Base-by-base conservation (phyloP, 2,797 vertebrate genomes). In the Peromyscus melanophrys region DNA sequence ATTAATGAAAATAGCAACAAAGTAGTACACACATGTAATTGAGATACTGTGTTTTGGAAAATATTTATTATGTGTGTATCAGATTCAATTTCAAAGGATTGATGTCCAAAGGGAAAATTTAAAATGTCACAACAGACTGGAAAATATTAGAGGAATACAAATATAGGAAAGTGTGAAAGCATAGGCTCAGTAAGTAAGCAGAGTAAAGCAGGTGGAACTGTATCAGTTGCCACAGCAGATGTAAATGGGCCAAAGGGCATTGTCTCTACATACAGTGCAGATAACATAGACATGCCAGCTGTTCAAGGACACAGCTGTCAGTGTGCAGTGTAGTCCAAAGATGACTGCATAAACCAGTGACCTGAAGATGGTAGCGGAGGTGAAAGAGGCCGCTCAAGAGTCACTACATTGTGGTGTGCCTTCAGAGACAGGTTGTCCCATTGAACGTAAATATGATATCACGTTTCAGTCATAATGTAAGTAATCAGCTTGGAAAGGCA, bases 141-240 rank as follows among this genome's bases (percentile, higher is more conserved):
- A 87, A 95, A 78, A 80, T 84, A 65, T 29, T 71, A 69, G n/a
- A 89, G 84, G 87, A 86, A 37, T 23, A 9, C 7, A 93, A 92
- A 73, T 25, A 49, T 34, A 71, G 37, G 75, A 83, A 93, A 88
- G 40, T 65, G 19, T 59, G 57, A 91, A 37, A 73, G 71, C 16
- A 17, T 40, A 40, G 37, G 7, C 37, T 8, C 23, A 21, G 37
- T 31, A 6, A 65, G 78, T 78, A 92, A 88, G 78, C 49, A 71
- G 2, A 17, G 55, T 27, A 27, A 19, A 40, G 21, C 3, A 59
- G 37, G 14, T 63, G 2, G 8, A 88, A n/a, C 16, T 9, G 52
- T 49, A 49, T 17, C 40, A 14, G 34, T 73, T 77, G 77, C 27
- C 34, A 37, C 4, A 93, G 31, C 19, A 89, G 43, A 82, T 37